Conservation (phyloP, 2,113 vertebrate genomes). For the Amazona vittata region DNA sequence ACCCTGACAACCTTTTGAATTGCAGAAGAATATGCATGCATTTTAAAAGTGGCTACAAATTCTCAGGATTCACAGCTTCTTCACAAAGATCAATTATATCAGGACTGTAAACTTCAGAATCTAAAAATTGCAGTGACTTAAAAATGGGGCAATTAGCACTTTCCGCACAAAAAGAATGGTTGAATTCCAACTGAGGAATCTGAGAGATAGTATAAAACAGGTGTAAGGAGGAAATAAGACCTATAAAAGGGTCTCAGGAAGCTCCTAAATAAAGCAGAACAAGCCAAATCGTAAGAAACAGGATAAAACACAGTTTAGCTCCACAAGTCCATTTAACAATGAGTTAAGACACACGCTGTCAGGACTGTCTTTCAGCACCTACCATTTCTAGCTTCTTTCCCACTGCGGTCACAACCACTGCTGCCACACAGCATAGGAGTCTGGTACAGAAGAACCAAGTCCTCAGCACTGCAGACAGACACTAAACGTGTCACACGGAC, state of each 20-base stretch:
- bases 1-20: background rate
- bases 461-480: fast-evolving
- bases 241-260: background rate
- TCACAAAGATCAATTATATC: background rate
- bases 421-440: background rate
- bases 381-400: background rate
- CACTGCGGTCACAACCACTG: background rate
- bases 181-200: background rate
- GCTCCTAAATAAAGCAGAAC: background rate
- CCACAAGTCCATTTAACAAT: background rate
- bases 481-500: background rate
- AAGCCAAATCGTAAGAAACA: background rate
- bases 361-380: background rate
- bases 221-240: background rate
- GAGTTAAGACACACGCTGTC: background rate
- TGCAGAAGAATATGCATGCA: background rate
- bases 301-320: background rate
- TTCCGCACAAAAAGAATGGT: background rate
- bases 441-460: background rate
- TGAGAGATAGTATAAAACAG: background rate
- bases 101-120: background rate
- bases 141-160: background rate
- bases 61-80: background rate
- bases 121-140: background rate
- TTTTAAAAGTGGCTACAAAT: background rate